Conservation (phyloP, 1,140 invertebrate species). For the Pantala flavescens region DNA sequence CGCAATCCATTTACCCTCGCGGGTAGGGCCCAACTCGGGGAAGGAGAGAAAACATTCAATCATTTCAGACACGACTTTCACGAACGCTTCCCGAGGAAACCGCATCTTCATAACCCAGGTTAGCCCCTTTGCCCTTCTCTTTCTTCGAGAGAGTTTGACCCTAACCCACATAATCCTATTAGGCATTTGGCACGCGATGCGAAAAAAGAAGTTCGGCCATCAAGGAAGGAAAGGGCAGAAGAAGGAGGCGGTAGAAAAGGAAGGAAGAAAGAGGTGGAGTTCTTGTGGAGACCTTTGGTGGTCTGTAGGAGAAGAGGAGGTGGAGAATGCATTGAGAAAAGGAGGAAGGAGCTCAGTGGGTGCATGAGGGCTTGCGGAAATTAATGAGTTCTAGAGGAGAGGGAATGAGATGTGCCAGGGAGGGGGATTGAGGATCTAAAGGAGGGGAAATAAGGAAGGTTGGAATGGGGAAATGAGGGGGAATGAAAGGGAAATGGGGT, state of each 20-base stretch:
- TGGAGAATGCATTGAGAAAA: not conserved
- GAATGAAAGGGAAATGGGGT: not conserved
- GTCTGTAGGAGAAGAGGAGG: not conserved
- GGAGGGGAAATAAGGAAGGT: not conserved
- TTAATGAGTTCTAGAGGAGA: not conserved
- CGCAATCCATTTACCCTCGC: no score
- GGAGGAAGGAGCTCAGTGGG: not conserved
- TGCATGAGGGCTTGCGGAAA: not conserved
- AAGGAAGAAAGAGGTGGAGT: not conserved
- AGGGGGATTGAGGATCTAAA: not conserved
- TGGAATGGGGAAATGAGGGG: not conserved
- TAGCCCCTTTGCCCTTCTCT: no score
- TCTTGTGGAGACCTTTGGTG: not conserved
- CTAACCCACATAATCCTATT: not conserved
- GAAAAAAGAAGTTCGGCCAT: slow-evolving; percentile 2
- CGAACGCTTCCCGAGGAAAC: no score
- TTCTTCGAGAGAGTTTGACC: not conserved
- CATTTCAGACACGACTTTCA: no score
- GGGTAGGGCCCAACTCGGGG: no score
- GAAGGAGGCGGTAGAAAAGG: not conserved
- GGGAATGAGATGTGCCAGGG: not conserved
- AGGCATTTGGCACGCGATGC: not conserved
- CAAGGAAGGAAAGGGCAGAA: not conserved
- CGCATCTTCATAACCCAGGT: no score
- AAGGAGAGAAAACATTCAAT: no score